phyloP scores from a whole-genome alignment of 1,140 invertebrate species.

The Drosophila navojoa region DNA sequence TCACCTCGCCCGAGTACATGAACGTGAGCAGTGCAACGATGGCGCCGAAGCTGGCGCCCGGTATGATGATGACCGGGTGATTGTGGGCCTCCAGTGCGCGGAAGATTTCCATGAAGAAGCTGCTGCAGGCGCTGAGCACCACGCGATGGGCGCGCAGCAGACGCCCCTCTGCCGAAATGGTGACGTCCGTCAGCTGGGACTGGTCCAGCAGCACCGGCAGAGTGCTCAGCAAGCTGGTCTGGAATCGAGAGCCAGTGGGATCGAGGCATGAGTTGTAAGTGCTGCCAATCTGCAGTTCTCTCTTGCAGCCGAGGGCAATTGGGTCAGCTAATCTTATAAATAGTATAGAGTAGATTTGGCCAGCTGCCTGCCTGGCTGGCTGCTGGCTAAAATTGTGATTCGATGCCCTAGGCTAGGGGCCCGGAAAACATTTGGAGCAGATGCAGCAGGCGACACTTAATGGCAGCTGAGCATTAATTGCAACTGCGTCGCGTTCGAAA shows the following conservation, averaged over 20 bases:
- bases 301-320: conserved; percentile 30
- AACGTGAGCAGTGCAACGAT: conserved; percentile 93
- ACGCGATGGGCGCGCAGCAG: conserved; percentile 93
- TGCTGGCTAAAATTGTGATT: conserved; percentile 39
- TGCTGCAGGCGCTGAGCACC: conserved; percentile 95
- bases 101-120: conserved; percentile 95
- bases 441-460: conserved; percentile 53
- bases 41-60: conserved; percentile 91
- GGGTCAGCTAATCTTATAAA: conserved; percentile 52
- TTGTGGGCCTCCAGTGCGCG: conserved; percentile 89
- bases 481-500: conserved; percentile 46
- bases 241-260: conserved; percentile 42
- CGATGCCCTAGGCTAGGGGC: conserved; percentile 30
- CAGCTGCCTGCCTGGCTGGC: conserved; percentile 21
- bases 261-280: conserved; percentile 3
- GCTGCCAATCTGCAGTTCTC: neutral
- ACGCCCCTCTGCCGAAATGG: conserved; percentile 92
- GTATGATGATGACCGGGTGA: conserved; percentile 93
- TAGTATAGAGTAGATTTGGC: conserved; percentile 41
- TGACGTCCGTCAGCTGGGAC: conserved; percentile 95
- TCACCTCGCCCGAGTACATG: conserved; percentile 96
- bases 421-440: conserved; percentile 53
- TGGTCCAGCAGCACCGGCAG: conserved; percentile 92
- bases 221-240: conserved; percentile 91
- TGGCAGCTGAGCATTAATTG: conserved; percentile 64